phyloP scores from a whole-genome alignment of 2,797 vertebrate genomes.

The Lepilemur septentrionalis region DNA sequence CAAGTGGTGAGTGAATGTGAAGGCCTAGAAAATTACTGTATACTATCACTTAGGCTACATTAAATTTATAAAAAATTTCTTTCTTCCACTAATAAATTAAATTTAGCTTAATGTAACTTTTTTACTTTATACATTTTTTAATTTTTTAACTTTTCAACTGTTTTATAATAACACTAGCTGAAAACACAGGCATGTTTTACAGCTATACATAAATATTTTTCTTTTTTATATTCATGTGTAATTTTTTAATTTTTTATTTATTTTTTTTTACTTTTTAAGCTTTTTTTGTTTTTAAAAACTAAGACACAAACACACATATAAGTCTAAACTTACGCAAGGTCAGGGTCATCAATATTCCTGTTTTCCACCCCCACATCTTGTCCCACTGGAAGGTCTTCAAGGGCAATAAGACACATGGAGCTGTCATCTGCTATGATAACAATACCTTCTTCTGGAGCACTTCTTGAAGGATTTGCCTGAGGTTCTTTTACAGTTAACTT shows the following conservation, averaged over 20 bases:
- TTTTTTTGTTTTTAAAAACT: neutral
- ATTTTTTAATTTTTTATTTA: no score
- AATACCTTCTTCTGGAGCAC: neutral
- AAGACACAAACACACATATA: neutral
- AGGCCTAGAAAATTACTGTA: neutral
- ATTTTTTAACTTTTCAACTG: neutral
- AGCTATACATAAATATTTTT: neutral
- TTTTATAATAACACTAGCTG: neutral
- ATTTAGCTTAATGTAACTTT: neutral
- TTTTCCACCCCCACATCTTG: no score
- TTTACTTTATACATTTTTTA: neutral
- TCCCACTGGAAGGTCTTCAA: neutral
- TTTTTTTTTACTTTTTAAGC: neutral
- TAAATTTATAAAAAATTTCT: neutral
- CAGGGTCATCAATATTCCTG: neutral
- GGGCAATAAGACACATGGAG: neutral
- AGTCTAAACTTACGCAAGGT: neutral
- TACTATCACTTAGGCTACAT: neutral
- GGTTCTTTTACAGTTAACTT: neutral
- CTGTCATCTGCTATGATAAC: neutral
- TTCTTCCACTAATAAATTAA: neutral
- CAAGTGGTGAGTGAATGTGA: neutral
- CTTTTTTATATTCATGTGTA: neutral
- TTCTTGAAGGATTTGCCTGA: neutral
- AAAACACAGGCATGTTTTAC: neutral